phyloP scores from a whole-genome alignment of 2,888 invertebrate species.

The Polyommatus icarus region DNA sequence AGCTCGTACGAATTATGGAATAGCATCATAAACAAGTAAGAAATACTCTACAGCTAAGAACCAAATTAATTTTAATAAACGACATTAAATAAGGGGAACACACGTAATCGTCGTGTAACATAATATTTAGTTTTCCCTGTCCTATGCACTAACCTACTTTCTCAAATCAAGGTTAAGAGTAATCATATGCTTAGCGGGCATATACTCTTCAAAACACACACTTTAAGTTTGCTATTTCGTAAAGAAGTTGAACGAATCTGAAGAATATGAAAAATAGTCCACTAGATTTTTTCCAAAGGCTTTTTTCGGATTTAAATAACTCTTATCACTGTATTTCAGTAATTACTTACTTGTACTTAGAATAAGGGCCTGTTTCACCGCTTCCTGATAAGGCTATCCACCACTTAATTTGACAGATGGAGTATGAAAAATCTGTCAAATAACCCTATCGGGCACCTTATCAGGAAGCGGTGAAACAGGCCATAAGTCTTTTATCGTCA shows the following conservation, averaged over 20 bases:
- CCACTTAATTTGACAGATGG: no score
- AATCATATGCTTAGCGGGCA: conserved; percentile 18
- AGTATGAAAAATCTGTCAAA: no score
- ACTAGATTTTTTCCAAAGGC: neutral
- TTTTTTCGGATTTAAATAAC: neutral
- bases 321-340: no score
- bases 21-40: neutral
- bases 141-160: conserved; percentile 32
- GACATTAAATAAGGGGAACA: neutral
- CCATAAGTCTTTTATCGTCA: no score
- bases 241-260: neutral
- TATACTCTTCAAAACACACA: neutral
- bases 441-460: no score
- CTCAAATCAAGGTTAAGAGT: conserved; percentile 31
- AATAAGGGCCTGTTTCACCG: no score
- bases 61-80: neutral
- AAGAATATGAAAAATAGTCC: neutral
- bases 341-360: no score
- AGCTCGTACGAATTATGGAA: neutral
- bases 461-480: no score
- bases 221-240: neutral
- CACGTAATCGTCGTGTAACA: conserved; percentile 21
- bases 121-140: conserved; percentile 31
- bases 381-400: no score
- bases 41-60: neutral